phyloP scores from a whole-genome alignment of 2,113 vertebrate genomes.

The Cryptotis parvus region DNA sequence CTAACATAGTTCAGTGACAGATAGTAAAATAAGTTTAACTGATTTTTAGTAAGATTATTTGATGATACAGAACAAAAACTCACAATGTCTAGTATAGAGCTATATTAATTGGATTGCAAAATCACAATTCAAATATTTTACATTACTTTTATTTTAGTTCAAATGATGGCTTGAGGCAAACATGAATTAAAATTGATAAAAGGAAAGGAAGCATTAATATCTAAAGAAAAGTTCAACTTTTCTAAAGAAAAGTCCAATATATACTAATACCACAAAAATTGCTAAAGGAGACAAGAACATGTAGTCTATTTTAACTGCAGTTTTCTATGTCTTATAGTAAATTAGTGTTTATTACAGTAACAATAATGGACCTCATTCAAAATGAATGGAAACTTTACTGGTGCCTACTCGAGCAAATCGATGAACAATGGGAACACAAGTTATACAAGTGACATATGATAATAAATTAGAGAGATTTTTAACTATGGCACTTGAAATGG shows the following conservation, averaged over 20 bases:
- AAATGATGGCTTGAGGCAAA: neutral
- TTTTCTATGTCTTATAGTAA: neutral
- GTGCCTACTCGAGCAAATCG: too few relatives aligned
- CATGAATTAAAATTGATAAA: neutral
- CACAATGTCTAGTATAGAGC: neutral
- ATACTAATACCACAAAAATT: neutral
- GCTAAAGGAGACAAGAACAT: neutral
- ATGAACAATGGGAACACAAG: too few relatives aligned
- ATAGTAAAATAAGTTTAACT: neutral
- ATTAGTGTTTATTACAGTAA: too few relatives aligned
- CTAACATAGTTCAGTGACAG: neutral
- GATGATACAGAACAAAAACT: neutral
- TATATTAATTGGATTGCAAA: neutral
- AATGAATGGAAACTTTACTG: too few relatives aligned
- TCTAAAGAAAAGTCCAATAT: neutral
- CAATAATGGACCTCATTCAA: too few relatives aligned
- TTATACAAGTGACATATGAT: too few relatives aligned
- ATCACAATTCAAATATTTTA: neutral
- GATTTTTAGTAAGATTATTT: neutral
- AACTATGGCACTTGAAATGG: neutral
- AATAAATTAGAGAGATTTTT: neutral
- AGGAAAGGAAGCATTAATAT: neutral
- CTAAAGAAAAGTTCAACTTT: neutral
- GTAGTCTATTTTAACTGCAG: neutral
- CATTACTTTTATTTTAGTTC: slow-evolving; percentile 21